phyloP scores from a whole-genome alignment of 2,797 vertebrate genomes.

The Lophotriccus pileatus region DNA sequence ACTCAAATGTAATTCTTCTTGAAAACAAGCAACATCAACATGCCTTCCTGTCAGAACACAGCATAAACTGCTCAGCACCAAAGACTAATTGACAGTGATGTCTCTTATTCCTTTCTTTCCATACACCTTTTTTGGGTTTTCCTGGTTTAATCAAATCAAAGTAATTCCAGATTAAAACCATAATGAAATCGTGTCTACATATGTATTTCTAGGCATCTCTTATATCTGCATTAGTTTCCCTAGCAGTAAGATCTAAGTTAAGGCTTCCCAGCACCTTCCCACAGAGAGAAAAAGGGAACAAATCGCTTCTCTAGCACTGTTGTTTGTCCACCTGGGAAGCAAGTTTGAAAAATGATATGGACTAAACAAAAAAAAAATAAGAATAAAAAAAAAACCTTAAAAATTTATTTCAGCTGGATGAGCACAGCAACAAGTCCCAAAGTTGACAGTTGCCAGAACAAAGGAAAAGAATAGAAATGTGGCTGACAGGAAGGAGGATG shows the following conservation, averaged over 20 bases:
- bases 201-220: not conserved
- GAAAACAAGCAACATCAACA: not conserved
- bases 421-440: not conserved
- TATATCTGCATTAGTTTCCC: not conserved
- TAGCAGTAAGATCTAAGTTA: not conserved
- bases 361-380: not conserved
- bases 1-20: not conserved
- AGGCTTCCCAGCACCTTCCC: not conserved
- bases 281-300: not conserved
- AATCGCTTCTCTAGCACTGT: not conserved
- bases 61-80: not conserved
- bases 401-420: not conserved
- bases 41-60: not conserved
- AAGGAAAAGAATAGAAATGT: not conserved
- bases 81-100: not conserved
- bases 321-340: not conserved
- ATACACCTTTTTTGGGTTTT: not conserved
- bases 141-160: not conserved
- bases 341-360: not conserved
- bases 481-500: not conserved
- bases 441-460: not conserved
- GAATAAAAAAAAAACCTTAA: not conserved
- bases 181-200: not conserved
- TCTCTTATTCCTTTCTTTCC: not conserved
- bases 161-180: not conserved